Base-by-base conservation (phyloP, 2,113 vertebrate species). In the Anhinga anhinga region DNA sequence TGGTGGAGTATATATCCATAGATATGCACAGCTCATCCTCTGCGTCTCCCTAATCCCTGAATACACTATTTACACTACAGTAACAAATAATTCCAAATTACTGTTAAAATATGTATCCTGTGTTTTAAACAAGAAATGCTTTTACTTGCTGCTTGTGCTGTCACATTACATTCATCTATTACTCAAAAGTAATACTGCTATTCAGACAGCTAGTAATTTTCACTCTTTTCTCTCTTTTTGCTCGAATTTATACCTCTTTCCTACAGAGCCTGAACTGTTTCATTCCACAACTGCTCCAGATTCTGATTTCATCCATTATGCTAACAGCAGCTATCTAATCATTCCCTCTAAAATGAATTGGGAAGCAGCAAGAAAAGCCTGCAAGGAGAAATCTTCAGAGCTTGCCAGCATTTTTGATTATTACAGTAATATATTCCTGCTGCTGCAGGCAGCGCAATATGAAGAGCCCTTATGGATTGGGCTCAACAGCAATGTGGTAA, bases 401-500 rank as follows among this genome's bases (percentile, higher is more conserved):
- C 95, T 99, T n/a, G 98, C 98, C 83, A 99, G 99, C 85, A 97
- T 99, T 94, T 96, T 98, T 66, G 97, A 98, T 76, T 97, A 98
- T 16, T 96, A 99, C 20, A 96, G 86, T 44, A 98, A 99, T 30
- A 98, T 98, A 32, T 99, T 98, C 70, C 72, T 98, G 25, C 95
- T 93, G 67, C 94, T 99, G 71, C 97, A 96, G 36, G 96, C 98
- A 69, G 73, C 56, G 18, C 98, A 95, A 22, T 55, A 98, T 90
- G 98, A 97, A 13, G 97, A 98, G 38, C 98, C 99, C 5, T 55
- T 99, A 47, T 99, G 99, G 99, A 99, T 99, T 19, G 99, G 98
- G 34, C 98, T 99, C 89, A 99, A 99, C 96, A 99, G 97, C 95
- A 99, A 99, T 49, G 89, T 98, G 99, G 99, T 99, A 98, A 98